Evolutionary conservation across 2,888 invertebrate genomes (phyloP).

Genomic region (Drosophila prostipennis): DNA sequence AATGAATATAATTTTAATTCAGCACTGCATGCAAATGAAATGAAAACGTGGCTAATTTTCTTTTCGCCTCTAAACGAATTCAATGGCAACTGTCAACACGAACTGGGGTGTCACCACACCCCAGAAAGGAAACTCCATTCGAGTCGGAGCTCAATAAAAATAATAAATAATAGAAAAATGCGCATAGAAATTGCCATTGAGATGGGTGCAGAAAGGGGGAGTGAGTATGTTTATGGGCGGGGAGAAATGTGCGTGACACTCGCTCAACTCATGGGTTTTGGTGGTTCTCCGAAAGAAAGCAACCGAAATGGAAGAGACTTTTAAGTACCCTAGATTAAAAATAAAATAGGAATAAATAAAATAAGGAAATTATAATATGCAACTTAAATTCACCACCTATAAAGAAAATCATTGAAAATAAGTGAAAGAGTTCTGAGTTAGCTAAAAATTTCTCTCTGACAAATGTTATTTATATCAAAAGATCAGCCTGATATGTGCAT

Average conservation of each 20-base stretch:
- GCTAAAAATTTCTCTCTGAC: too few species aligned
- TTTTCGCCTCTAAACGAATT: slow-evolving; percentile 48
- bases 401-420: too few species aligned
- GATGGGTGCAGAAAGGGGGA: slow-evolving; percentile 2
- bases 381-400: neutral
- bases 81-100: slow-evolving; percentile 70
- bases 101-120: neutral
- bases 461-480: too few species aligned
- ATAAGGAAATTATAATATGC: neutral
- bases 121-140: neutral
- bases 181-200: slow-evolving; percentile 65
- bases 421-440: too few species aligned
- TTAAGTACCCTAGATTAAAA: neutral
- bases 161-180: slow-evolving; percentile 78
- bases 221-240: neutral
- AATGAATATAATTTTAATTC: slow-evolving; percentile 50
- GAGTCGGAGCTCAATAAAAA: slow-evolving; percentile 43
- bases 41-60: slow-evolving; percentile 73
- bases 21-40: slow-evolving; percentile 55
- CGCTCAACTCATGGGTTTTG: slow-evolving; percentile 54
- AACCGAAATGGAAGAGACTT: neutral
- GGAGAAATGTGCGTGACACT: slow-evolving; percentile 69
- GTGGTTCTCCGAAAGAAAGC: slow-evolving; percentile 1
- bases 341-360: neutral
- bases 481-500: too few species aligned